Evolutionary conservation across 64 coral and sea anemone species (phyloP), one percentile per base, ranked within the genome.

Genomic region (Porites australiensis): DNA sequence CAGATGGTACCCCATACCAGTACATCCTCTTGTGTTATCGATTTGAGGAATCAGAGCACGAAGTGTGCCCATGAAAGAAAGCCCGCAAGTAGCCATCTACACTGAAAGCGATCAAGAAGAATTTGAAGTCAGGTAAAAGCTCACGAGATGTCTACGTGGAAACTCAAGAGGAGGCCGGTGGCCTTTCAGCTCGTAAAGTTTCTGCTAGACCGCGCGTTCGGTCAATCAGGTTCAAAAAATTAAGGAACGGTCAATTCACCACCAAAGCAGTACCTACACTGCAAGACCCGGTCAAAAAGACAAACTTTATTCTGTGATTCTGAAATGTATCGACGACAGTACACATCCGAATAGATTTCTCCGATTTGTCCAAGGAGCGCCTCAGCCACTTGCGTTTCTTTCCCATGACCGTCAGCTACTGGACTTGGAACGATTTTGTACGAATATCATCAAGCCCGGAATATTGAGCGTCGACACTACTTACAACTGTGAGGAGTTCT

Each of bases 401-500:
- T 12, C 88, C 4, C 63, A 90, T 50, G 61, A 74, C 3, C 50
- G 79, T 21, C 89, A 91, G 37, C 50, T 91, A 11, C 1, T 43
- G 0, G 89, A 91, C 6, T 1, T 83, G 2, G 77, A 83, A 49
- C 51, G 89, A 3, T 91, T 91, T 62, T 83, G 77, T 62, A 91
- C 78, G 8, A 91, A 91, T 84, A 89, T n/a, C 67, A 3, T 7
- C 2, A 47, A 73, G 22, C 78, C 79, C 2, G 78, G 79, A 75
- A 70, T 91, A 55, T 14, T 91, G 22, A 90, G 88, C 53, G 44
- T 90, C 0, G 88, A 90, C 43, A 91, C 89, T 6, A 83, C 89
- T 10, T 91, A 91, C 43, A 91, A 91, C 48, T 91, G 89, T 74
- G 89, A 78, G 0, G 78, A 58, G 61, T 91, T 91, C 16, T 91